A percentile compares a stretch with the other conserved stretches of the same genome.
Evolutionary conservation across 1,140 invertebrate genomes (phyloP).

Genomic region (Episyrphus balteatus): DNA sequence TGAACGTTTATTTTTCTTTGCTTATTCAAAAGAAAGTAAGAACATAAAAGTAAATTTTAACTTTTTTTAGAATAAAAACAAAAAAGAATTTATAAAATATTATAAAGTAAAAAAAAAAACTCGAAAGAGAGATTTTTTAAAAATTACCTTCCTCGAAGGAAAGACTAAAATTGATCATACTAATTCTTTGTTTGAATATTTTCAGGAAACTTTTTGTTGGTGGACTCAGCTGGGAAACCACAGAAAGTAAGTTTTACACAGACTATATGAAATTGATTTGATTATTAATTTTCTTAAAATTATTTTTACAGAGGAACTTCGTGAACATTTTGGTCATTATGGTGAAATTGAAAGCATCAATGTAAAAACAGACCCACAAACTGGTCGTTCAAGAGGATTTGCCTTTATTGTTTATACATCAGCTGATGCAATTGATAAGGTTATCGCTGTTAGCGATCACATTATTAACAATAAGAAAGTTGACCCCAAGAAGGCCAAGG

Average conservation of each 20-base stretch:
- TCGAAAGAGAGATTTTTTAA: not conserved
- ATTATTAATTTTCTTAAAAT: conserved; percentile 29
- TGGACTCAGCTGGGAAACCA: conserved; percentile 93
- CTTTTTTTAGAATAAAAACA: no score
- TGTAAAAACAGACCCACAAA: conserved; percentile 85
- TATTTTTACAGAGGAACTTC: conserved; percentile 77
- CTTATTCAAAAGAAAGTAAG: conserved; percentile 1
- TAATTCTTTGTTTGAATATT: conserved; percentile 24
- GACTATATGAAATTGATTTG: not conserved
- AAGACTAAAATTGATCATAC: not conserved
- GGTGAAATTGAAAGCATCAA: conserved; percentile 89
- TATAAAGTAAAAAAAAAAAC: not conserved
- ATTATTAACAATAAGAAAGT: conserved; percentile 88
- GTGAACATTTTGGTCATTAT: conserved; percentile 80
- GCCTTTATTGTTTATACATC: conserved; percentile 90
- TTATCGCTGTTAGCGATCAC: conserved; percentile 74
- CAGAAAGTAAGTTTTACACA: conserved; percentile 73
- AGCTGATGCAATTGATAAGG: conserved; percentile 82
- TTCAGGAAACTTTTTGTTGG: conserved; percentile 96
- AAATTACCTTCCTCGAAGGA: not conserved
- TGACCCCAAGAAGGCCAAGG: conserved; percentile 90
- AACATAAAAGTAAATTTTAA: conserved; percentile 17
- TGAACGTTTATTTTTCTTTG: conserved; percentile 2
- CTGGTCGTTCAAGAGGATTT: conserved; percentile 81
- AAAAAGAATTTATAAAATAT: not conserved